Percentiles rank a stretch among this genome's conserved stretches.
Evolutionary conservation across 1,140 invertebrate genomes (phyloP).

Genomic region (Muscidifurax raptorellus): DNA sequence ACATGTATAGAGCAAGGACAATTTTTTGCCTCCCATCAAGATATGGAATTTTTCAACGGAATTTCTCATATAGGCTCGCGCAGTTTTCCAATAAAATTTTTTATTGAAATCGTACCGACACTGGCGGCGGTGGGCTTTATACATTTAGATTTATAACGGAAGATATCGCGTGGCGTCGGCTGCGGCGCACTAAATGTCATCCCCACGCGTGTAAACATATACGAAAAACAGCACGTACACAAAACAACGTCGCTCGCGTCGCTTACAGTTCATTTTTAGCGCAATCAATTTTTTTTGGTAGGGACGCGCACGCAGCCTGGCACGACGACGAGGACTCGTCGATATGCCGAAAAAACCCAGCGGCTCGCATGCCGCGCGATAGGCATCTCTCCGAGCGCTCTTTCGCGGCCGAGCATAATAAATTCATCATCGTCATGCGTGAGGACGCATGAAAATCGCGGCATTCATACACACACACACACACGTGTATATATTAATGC

Average conservation of each 20-base stretch:
- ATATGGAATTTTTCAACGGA: no score
- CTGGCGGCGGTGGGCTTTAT: not conserved
- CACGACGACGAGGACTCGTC: not conserved
- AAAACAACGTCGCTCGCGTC: not conserved
- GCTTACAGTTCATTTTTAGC: not conserved
- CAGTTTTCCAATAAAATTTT: not conserved
- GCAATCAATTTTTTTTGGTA: not conserved
- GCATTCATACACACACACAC: not conserved
- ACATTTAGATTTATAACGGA: slow-evolving; percentile 2
- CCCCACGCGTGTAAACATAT: not conserved
- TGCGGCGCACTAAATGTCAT: not conserved
- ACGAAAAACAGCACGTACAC: not conserved
- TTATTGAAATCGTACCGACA: not conserved
- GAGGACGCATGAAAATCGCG: not conserved
- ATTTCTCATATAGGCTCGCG: not conserved
- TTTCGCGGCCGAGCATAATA: not conserved
- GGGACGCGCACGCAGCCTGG: not conserved
- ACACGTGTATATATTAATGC: not conserved
- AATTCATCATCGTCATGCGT: not conserved
- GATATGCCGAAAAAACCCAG: not conserved
- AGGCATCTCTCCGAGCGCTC: not conserved
- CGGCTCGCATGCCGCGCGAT: no score
- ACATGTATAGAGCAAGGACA: no score
- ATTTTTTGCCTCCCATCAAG: no score
- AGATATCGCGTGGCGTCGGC: not conserved